Evolutionary conservation across 2,888 invertebrate species (phyloP).

Genomic region (Stenoptilia bipunctidactyla): DNA sequence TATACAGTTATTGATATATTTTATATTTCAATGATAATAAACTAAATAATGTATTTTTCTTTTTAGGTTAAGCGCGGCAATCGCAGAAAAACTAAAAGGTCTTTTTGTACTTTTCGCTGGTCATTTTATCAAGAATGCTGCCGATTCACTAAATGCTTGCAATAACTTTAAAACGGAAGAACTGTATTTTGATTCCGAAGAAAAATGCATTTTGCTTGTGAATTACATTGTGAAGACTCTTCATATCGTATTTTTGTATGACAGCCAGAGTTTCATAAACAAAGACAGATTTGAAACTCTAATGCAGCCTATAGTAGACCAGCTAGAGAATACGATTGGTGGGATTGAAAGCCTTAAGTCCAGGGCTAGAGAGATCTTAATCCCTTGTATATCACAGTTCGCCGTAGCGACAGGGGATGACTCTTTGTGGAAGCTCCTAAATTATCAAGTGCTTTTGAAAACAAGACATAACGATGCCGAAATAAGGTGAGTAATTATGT

Average conservation of each 20-base stretch:
- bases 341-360: conserved; percentile 71
- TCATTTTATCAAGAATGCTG: conserved; percentile 85
- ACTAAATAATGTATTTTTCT: neutral
- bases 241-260: conserved; percentile 83
- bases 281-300: conserved; percentile 87
- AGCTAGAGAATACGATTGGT: conserved; percentile 83
- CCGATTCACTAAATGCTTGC: conserved; percentile 77
- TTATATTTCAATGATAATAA: too few species aligned
- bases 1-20: neutral
- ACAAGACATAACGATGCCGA: conserved; percentile 82
- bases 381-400: conserved; percentile 86
- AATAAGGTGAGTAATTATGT: conserved; percentile 63
- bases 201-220: conserved; percentile 74
- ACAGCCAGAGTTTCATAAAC: conserved; percentile 86
- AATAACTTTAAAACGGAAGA: conserved; percentile 72
- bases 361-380: conserved; percentile 73
- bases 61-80: conserved; percentile 77
- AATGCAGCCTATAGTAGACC: conserved; percentile 90
- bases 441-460: conserved; percentile 91
- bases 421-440: conserved; percentile 89
- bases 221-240: conserved; percentile 82
- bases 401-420: conserved; percentile 88
- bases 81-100: conserved; percentile 87
- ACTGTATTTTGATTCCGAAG: conserved; percentile 63
- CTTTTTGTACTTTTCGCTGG: conserved; percentile 92